phyloP scores from a whole-genome alignment of 2,888 invertebrate genomes.

The Ditula angustiorana region DNA sequence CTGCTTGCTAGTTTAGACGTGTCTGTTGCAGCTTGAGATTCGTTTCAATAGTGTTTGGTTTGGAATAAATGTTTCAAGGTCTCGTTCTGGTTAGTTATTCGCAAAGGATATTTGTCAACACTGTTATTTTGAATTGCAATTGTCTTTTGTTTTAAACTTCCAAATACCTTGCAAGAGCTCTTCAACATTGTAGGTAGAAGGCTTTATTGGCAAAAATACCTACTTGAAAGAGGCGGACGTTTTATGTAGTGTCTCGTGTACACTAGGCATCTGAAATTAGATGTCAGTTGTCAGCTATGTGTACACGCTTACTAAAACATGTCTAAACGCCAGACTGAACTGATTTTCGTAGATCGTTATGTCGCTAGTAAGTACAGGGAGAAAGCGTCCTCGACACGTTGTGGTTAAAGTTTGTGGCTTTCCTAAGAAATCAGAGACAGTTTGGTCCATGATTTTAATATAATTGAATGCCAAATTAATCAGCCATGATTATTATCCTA shows the following conservation, averaged over 20 bases:
- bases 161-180: conserved; percentile 1
- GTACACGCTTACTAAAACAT: no score
- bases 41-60: conserved; percentile 78
- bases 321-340: no score
- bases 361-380: conserved; percentile 35
- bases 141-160: conserved; percentile 52
- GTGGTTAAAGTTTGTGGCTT: conserved; percentile 48
- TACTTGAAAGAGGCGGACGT: no score
- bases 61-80: conserved; percentile 83
- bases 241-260: no score
- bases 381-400: conserved; percentile 45
- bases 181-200: conserved; percentile 10
- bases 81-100: conserved; percentile 77
- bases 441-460: not conserved
- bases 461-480: not conserved
- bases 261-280: no score
- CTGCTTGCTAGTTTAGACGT: conserved; percentile 21
- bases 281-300: no score
- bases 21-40: conserved; percentile 70
- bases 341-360: no score
- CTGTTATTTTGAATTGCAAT: conserved; percentile 69
- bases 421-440: conserved; percentile 31
- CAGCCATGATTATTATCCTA: not conserved
- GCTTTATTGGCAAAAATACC: no score
- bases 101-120: conserved; percentile 82